phyloP scores from a whole-genome alignment of 2,888 invertebrate species.

The Lamellibrachia satsuma region DNA sequence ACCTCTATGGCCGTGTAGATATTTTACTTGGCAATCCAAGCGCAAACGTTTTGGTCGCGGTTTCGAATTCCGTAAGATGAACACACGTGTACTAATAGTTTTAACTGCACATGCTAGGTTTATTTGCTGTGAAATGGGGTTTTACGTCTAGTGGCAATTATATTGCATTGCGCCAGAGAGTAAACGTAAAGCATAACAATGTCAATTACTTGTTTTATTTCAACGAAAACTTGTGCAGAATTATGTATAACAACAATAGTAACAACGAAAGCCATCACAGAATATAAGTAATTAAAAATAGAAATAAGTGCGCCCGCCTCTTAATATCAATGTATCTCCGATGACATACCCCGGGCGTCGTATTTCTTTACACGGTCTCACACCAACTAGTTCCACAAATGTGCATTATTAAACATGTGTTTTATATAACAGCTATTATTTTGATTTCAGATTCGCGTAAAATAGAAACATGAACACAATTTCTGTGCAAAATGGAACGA shows the following conservation, averaged over 20 bases:
- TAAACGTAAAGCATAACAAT: background rate
- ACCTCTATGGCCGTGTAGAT: too few species aligned
- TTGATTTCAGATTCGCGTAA: background rate
- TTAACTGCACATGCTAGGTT: too few species aligned
- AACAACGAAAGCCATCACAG: constrained; percentile 17
- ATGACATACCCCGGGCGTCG: background rate
- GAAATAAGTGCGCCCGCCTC: background rate
- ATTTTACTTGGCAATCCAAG: too few species aligned
- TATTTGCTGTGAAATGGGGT: too few species aligned
- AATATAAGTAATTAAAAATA: background rate
- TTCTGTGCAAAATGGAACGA: constrained; percentile 7
- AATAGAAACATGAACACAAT: background rate
- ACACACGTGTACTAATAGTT: too few species aligned
- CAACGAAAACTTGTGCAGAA: background rate
- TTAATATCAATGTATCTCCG: background rate
- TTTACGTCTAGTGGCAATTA: too few species aligned
- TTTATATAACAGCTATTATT: background rate
- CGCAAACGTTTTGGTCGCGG: too few species aligned
- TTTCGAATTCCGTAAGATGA: too few species aligned
- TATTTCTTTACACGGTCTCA: background rate
- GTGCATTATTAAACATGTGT: background rate
- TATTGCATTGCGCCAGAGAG: too few species aligned
- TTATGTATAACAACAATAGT: background rate
- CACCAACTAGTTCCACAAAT: background rate
- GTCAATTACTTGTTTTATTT: background rate